Percentiles rank a stretch among this genome's conserved stretches.
Conservation (phyloP, 1,140 invertebrate species). For the Bombus waltoni region DNA sequence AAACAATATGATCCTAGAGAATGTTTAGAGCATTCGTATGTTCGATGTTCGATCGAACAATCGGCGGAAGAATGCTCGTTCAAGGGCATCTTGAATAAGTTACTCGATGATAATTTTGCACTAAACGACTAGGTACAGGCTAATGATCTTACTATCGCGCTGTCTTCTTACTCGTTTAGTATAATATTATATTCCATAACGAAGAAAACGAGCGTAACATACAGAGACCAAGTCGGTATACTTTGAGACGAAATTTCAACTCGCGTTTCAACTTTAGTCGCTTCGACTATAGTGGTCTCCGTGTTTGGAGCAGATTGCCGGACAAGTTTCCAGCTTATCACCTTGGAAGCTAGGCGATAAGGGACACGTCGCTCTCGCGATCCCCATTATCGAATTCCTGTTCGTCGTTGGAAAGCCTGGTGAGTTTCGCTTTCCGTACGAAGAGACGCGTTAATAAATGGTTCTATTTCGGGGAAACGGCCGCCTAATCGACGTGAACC, state of each 20-base stretch:
- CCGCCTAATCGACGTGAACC: constrained; percentile 25
- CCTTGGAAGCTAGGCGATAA: not conserved
- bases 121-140: too few relatives aligned
- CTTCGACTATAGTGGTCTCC: not conserved
- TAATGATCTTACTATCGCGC: too few relatives aligned
- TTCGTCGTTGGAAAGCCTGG: not conserved
- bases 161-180: too few relatives aligned
- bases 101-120: too few relatives aligned
- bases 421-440: not conserved
- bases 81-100: too few relatives aligned
- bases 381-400: constrained; percentile 38
- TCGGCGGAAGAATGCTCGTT: too few relatives aligned
- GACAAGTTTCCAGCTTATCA: constrained; percentile 32
- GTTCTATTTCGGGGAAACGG: constrained; percentile 13
- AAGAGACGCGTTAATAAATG: constrained; percentile 14
- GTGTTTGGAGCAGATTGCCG: not conserved
- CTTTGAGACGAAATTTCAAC: not conserved
- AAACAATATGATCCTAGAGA: too few relatives aligned
- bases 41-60: too few relatives aligned
- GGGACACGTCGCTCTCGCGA: constrained; percentile 15
- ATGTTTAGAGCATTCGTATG: too few relatives aligned
- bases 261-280: not conserved
- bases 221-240: not conserved
- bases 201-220: too few relatives aligned
- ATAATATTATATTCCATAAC: too few relatives aligned